Conservation (phyloP, 2,113 vertebrate genomes). For the Chloropsis hardwickii region DNA sequence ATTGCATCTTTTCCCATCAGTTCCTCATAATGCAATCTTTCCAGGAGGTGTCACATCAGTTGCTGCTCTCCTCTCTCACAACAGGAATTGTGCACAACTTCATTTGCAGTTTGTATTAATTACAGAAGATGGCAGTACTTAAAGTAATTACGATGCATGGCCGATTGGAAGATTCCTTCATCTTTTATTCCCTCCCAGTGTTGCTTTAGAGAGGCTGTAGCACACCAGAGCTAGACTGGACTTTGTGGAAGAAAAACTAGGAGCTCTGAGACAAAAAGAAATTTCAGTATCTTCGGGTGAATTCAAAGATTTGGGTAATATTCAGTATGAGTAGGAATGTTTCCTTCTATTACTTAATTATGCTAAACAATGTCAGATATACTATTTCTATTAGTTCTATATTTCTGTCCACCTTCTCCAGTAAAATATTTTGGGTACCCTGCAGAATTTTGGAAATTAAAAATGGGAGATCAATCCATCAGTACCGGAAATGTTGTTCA, state of each 20-base stretch:
- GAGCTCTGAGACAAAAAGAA: background rate
- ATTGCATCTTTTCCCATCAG: background rate
- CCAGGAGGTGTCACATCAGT: background rate
- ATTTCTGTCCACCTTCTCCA: background rate
- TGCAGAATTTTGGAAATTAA: background rate
- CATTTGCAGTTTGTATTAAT: conserved; percentile 20
- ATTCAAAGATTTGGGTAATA: background rate
- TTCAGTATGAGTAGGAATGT: background rate
- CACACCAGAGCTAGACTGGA: background rate
- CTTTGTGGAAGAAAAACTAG: background rate
- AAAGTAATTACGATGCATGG: conserved; percentile 13
- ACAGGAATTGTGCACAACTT: background rate
- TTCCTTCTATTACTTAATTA: background rate
- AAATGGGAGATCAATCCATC: fast-evolving
- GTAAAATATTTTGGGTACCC: background rate
- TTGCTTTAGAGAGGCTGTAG: background rate
- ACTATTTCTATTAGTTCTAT: background rate
- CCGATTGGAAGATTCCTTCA: background rate
- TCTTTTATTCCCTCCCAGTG: background rate
- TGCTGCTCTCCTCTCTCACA: background rate
- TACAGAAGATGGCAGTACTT: conserved; percentile 65
- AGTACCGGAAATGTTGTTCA: background rate
- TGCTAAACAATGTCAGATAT: background rate
- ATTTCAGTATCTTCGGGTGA: background rate
- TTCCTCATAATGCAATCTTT: background rate